These are phyloP conservation scores for Drosophila burlai DNA, from an alignment of 1,140 invertebrate species.

Conservation along the genomic window DNA sequence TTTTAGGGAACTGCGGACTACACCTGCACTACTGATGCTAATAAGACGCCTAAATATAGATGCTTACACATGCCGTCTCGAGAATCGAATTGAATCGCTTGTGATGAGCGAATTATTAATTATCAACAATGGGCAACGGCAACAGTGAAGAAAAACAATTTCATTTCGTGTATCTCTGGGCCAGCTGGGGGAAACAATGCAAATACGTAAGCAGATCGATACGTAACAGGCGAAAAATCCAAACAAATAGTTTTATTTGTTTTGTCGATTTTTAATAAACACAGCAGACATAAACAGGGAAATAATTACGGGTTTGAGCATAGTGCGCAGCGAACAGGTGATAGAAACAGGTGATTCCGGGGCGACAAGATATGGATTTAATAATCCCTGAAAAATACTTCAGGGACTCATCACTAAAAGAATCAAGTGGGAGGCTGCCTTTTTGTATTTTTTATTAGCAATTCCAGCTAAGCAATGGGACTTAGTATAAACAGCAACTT, in stretches of 20 bases:
- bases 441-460: not conserved
- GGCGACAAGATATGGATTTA: not conserved
- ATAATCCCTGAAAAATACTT: not conserved
- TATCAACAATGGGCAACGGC: conserved; percentile 56
- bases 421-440: not conserved
- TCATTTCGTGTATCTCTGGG: conserved; percentile 34
- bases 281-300: conserved; percentile 49
- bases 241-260: conserved; percentile 43
- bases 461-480: not conserved
- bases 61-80: conserved; percentile 56
- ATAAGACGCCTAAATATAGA: conserved; percentile 63
- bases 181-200: conserved; percentile 19
- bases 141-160: conserved; percentile 42
- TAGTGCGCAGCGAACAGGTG: conserved; percentile 30
- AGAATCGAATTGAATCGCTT: conserved; percentile 47
- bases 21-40: conserved; percentile 27
- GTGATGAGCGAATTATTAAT: conserved; percentile 75
- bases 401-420: not conserved
- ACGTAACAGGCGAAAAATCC: conserved; percentile 22
- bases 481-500: no score
- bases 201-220: conserved; percentile 41
- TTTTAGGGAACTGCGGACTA: conserved; percentile 8
- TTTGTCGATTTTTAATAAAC: conserved; percentile 36
- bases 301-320: conserved; percentile 28
- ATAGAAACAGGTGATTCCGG: conserved; percentile 21